Conservation (phyloP, 1,140 invertebrate genomes). For the Wiebesia pumilae region DNA sequence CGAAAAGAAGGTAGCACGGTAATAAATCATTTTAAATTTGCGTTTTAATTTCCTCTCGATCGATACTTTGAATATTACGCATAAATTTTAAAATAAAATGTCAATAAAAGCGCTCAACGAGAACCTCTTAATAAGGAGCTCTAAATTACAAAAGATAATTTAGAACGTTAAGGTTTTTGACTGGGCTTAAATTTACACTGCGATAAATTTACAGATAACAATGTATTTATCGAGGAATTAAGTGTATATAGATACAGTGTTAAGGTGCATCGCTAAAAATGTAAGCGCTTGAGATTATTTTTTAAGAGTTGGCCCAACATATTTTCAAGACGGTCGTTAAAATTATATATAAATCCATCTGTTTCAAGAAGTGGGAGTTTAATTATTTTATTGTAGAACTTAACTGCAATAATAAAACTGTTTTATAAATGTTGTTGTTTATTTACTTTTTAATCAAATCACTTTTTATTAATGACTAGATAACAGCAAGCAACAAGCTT, state of each 20-base stretch:
- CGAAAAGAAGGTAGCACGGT: background rate
- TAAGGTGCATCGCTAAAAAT: background rate
- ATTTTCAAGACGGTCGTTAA: background rate
- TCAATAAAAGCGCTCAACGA: background rate
- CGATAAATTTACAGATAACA: background rate
- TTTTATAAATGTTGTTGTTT: background rate
- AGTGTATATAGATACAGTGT: background rate
- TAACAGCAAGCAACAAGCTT: background rate
- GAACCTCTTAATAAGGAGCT: background rate
- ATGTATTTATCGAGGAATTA: background rate
- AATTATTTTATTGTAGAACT: background rate
- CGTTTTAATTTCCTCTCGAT: background rate
- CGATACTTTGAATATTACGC: background rate
- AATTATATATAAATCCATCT: background rate
- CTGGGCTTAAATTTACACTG: background rate
- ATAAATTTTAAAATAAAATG: background rate
- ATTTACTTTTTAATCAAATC: background rate
- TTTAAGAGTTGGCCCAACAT: background rate
- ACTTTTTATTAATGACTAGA: background rate
- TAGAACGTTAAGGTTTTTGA: background rate
- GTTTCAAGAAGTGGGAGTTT: background rate
- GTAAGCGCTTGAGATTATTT: background rate
- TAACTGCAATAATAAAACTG: background rate
- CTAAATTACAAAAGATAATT: background rate
- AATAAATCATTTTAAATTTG: background rate